These are phyloP conservation scores for Lethenteron camtschaticum DNA, from an alignment of 2,113 vertebrate genomes.

Conservation along the genomic window DNA sequence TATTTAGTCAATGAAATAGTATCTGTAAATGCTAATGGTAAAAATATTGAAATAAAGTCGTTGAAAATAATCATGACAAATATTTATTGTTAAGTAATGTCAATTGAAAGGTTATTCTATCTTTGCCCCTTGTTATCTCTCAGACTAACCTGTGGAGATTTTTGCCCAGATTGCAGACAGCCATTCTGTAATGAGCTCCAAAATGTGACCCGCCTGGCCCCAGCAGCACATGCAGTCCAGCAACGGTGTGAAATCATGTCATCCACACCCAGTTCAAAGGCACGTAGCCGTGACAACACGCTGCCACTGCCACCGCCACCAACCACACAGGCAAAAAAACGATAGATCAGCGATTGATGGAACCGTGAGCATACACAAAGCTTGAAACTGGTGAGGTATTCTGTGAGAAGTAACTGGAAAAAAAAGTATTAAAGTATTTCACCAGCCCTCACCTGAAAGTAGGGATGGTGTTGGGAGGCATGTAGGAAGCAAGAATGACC, in stretches of 20 bases:
- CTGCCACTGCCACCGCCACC: slow-evolving; percentile 23
- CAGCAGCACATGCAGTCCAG: slow-evolving; percentile 20
- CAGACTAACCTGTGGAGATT: neutral
- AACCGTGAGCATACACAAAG: neutral
- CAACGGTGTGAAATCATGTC: too few species aligned
- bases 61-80: too few species aligned
- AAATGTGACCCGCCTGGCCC: slow-evolving; percentile 40
- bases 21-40: too few species aligned
- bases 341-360: neutral
- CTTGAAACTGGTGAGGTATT: slow-evolving; percentile 6
- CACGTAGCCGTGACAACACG: too few species aligned
- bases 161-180: slow-evolving; percentile 23
- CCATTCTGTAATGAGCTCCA: slow-evolving; percentile 54
- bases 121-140: neutral
- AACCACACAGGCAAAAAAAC: neutral
- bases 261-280: too few species aligned
- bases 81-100: neutral
- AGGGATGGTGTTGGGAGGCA: slow-evolving; percentile 42
- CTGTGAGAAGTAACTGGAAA: neutral
- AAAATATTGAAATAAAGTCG: too few species aligned
- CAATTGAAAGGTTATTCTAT: neutral
- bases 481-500: slow-evolving; percentile 49
- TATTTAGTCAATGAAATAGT: too few species aligned
- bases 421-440: neutral
- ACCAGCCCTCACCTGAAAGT: slow-evolving; percentile 44